These are phyloP conservation scores for Erpobdella octoculata DNA, from an alignment of 2,888 invertebrate genomes.

Conservation along the genomic window DNA sequence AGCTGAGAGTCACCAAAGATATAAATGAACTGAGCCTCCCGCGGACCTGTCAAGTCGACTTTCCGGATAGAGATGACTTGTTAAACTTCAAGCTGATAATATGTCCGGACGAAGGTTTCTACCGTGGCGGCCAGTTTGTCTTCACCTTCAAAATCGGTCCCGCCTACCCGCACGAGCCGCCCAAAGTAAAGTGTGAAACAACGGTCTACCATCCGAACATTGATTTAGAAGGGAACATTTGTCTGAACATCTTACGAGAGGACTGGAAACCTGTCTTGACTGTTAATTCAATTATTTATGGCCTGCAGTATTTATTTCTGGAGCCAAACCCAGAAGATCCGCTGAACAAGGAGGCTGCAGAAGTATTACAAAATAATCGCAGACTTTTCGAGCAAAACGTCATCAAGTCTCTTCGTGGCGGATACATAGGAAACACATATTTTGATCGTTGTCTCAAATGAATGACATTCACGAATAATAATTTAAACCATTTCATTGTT, in stretches of 20 bases:
- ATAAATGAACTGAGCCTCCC: slow-evolving; percentile 93
- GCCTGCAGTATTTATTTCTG: slow-evolving; percentile 90
- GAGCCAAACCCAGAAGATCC: slow-evolving; percentile 99
- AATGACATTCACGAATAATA: slow-evolving; percentile 2
- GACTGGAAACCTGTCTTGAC: slow-evolving; percentile 98
- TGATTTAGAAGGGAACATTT: slow-evolving; percentile 93
- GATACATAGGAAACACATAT: slow-evolving; percentile 83
- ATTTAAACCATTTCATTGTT: slow-evolving; percentile 9
- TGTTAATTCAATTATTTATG: slow-evolving; percentile 93
- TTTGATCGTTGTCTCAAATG: slow-evolving; percentile 78
- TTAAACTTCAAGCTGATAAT: slow-evolving; percentile 90
- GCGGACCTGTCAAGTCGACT: slow-evolving; percentile 89
- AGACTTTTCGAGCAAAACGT: slow-evolving; percentile 91
- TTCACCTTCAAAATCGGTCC: slow-evolving; percentile 96
- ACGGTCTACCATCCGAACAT: slow-evolving; percentile 97
- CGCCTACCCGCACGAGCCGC: slow-evolving; percentile 94
- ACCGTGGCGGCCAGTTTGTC: slow-evolving; percentile 82
- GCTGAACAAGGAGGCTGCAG: slow-evolving; percentile 93
- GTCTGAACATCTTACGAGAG: slow-evolving; percentile 87
- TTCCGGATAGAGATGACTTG: slow-evolving; percentile 90
- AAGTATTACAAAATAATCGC: slow-evolving; percentile 86
- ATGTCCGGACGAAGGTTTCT: slow-evolving; percentile 94
- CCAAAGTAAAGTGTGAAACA: slow-evolving; percentile 95
- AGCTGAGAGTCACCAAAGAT: slow-evolving; percentile 95
- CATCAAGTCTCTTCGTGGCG: slow-evolving; percentile 88